Evolutionary conservation across 2,888 invertebrate species (phyloP).

Genomic region (Eulithis prunata): DNA sequence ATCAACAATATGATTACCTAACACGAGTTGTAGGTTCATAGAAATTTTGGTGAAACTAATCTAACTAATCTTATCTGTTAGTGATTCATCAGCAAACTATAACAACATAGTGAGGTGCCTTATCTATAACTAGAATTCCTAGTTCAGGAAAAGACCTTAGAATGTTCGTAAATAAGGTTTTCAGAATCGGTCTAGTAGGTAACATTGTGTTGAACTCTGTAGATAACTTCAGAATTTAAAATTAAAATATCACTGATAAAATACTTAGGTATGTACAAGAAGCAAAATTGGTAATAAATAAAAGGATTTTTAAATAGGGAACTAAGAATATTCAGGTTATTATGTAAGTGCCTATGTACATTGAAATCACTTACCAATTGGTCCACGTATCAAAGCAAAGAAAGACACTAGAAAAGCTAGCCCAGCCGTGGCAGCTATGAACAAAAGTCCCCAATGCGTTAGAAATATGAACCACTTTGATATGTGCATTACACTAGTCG

Average conservation of each 20-base stretch:
- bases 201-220: too few species aligned
- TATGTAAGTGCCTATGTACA: not conserved
- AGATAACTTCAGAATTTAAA: too few species aligned
- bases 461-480: conserved; percentile 68
- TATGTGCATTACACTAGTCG: conserved; percentile 28
- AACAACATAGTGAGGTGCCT: not conserved
- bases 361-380: conserved; percentile 60
- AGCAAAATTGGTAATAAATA: too few species aligned
- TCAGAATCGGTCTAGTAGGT: too few species aligned
- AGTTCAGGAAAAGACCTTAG: not conserved
- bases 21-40: not conserved
- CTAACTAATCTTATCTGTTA: not conserved
- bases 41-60: not conserved
- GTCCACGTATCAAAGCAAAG: conserved; percentile 52
- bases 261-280: too few species aligned
- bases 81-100: not conserved
- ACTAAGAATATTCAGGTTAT: too few species aligned
- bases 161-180: not conserved
- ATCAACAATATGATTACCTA: not conserved
- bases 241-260: not conserved
- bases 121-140: not conserved
- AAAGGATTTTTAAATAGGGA: not conserved
- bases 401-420: conserved; percentile 60
- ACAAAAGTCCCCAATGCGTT: conserved; percentile 72
- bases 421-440: conserved; percentile 60